Base-by-base conservation (phyloP, 2,113 vertebrate genomes). In the Tylochromis polylepis region DNA sequence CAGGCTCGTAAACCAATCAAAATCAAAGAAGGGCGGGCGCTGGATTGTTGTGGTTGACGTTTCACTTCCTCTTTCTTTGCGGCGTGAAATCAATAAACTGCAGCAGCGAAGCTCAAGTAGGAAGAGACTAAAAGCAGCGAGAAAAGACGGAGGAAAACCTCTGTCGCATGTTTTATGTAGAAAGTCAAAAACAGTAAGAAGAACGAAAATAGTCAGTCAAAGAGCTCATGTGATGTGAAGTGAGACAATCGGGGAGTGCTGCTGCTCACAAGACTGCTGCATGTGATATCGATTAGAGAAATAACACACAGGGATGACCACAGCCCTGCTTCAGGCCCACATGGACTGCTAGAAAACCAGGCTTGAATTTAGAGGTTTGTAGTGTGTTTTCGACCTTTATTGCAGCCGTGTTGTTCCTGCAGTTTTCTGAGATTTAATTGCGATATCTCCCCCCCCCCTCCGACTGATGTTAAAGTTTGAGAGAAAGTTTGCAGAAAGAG, bases 241-340 rank as follows among this genome's bases (percentile, higher is more conserved):
- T 38, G 1, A 53, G 1, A 46, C 46, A 12, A 12, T 16, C 49
- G 0, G 75, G 49, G 36, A 46, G 58, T 84, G 65, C 87, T 81
- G 59, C 90, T 79, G 57, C 84, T 94, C 93, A 92, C 90, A 85
- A 90, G 93, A 95, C 90, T 49, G 82, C 51, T 43, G 88, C 95
- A 95, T 95, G 95, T 95, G 95, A 95, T 93, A 88, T 91, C 80
- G 92, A 95, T 95, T 92, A 94, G 77, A 67, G 53, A 11, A 12
- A 67, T 67, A 67, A 79, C 5, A 11, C 27, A 43, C 81, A 82
- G 41, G 36, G 41, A 70, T 22, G 22, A 4, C 22, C 57, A 36
- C 38, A 60, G 58, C 20, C 67, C 49, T 16, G 78, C 27, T 65
- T 53, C 36, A 49, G 81, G 75, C 18, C 9, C 11, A 11, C 22